A percentile compares a stretch with the other conserved stretches of the same genome.
Evolutionary conservation across 2,113 vertebrate species (phyloP).

Genomic region (Campylorhamphus procurvoides): DNA sequence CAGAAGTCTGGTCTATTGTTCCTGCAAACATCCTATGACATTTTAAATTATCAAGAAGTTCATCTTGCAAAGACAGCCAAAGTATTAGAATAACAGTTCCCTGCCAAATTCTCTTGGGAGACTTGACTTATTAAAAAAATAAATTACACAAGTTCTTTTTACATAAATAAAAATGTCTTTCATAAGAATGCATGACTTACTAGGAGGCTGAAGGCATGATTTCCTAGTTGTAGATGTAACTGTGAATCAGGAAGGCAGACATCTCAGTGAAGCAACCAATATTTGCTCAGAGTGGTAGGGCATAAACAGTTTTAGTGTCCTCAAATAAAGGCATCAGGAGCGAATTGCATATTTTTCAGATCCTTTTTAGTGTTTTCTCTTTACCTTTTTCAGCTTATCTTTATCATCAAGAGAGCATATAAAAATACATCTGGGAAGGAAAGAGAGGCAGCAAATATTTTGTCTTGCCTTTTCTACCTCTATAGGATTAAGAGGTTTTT

Average conservation of each 20-base stretch:
- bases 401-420: neutral
- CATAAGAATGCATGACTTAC: neutral
- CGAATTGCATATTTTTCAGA: neutral
- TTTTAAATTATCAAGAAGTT: conserved; percentile 36
- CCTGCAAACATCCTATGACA: neutral
- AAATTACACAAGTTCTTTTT: neutral
- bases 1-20: conserved; percentile 52
- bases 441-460: neutral
- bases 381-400: neutral
- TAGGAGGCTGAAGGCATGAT: neutral
- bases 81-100: conserved; percentile 24
- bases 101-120: conserved; percentile 12
- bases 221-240: neutral
- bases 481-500: neutral
- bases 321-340: neutral
- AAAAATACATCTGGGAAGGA: neutral
- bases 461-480: neutral
- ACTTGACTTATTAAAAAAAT: conserved; percentile 6
- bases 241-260: neutral
- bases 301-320: neutral
- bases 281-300: neutral
- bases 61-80: conserved; percentile 9
- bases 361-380: neutral
- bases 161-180: conserved; percentile 19
- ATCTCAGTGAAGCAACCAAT: neutral